A percentile compares a stretch with the other conserved stretches of the same genome.
Evolutionary conservation across 2,113 vertebrate genomes (phyloP).

Genomic region (Harpagus bidentatus): DNA sequence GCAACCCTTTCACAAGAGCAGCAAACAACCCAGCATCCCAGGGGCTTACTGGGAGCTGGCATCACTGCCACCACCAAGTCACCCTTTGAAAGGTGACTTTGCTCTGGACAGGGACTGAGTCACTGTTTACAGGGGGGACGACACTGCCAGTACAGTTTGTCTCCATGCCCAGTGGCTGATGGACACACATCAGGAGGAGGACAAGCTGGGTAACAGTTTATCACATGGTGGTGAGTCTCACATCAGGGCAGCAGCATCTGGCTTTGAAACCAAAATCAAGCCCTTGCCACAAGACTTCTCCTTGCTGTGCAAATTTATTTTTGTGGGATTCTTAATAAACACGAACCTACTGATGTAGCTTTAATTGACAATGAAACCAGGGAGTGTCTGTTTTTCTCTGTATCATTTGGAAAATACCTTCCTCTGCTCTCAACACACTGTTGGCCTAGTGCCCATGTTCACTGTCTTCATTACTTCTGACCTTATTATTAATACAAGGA

Average conservation of each 20-base stretch:
- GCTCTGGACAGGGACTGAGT: not conserved
- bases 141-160: not conserved
- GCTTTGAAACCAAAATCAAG: not conserved
- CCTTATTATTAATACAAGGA: not conserved
- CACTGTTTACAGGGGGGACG: not conserved
- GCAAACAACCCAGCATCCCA: not conserved
- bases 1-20: not conserved
- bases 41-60: not conserved
- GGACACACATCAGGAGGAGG: not conserved
- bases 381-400: not conserved
- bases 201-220: not conserved
- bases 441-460: not conserved
- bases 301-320: not conserved
- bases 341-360: not conserved
- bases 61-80: not conserved
- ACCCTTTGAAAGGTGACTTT: not conserved
- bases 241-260: not conserved
- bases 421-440: not conserved
- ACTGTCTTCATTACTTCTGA: not conserved
- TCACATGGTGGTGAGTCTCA: not conserved
- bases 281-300: not conserved
- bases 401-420: conserved; percentile 24
- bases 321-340: not conserved
- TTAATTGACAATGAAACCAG: not conserved
- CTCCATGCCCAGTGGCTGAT: not conserved